phyloP scores from a whole-genome alignment of 2,888 invertebrate species.

The Laspeyria flexula region DNA sequence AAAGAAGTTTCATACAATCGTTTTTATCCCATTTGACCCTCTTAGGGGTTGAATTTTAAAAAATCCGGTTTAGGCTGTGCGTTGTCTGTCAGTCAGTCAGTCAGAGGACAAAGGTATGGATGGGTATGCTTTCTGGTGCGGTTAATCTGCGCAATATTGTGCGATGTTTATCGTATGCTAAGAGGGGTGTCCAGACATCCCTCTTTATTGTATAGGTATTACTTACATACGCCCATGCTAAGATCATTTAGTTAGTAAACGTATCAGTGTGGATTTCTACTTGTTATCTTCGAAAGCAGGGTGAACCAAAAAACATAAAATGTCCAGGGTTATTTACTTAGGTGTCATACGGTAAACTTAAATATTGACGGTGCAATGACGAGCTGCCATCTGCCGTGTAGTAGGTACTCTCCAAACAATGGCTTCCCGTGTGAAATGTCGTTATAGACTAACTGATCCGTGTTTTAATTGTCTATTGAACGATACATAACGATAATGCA shows the following conservation, averaged over 20 bases:
- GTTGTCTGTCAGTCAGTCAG: too few relatives aligned
- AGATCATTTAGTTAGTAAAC: neutral
- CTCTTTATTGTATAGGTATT: too few relatives aligned
- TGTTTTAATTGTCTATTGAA: conserved; percentile 1
- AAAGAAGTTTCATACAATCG: too few relatives aligned
- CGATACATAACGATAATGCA: neutral
- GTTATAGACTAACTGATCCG: conserved; percentile 19
- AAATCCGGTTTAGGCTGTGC: too few relatives aligned
- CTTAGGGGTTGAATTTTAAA: too few relatives aligned
- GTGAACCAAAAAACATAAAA: conserved; percentile 20
- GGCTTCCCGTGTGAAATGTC: conserved; percentile 69
- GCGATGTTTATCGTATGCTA: too few relatives aligned
- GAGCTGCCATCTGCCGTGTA: conserved; percentile 51
- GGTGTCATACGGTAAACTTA: conserved; percentile 49
- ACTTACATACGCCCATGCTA: too few relatives aligned
- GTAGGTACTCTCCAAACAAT: conserved; percentile 58
- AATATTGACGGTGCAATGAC: conserved; percentile 63
- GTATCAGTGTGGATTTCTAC: neutral
- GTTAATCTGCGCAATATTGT: too few relatives aligned
- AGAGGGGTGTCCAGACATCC: too few relatives aligned
- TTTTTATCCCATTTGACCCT: too few relatives aligned
- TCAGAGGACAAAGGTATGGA: too few relatives aligned
- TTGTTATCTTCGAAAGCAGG: conserved; percentile 12
- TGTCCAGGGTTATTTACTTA: conserved; percentile 31
- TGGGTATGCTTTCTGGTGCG: too few relatives aligned